Base-by-base conservation (phyloP, 1,140 invertebrate genomes). In the Hylaeus anthracinus region DNA sequence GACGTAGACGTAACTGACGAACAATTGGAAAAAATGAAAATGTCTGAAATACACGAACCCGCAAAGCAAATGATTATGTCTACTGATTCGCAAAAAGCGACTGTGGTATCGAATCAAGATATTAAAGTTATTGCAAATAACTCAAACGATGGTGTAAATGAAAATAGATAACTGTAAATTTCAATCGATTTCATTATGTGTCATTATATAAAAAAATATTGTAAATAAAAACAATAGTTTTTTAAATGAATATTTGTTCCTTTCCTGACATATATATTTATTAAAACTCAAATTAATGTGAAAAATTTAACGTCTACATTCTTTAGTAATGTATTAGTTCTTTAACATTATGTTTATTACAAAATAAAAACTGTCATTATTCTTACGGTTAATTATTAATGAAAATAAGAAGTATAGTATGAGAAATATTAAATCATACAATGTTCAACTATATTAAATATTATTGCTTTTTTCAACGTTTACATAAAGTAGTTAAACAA, bases 181-280 rank as follows among this genome's bases (percentile, higher is more conserved):
- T 77, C 8, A 64, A 65, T 74, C 41, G 0, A 53, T 79, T 56
- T 51, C 43, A 56, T 63, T 66, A n/a, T 3, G 45, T 64, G 41
- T 53, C 48, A 63, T 79, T 79, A 4, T 75, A 73, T 55, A 61
- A 37, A 58, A 41, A 72, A 74, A 55, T 41, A 43, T 56, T 86
- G 84, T 82, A 83, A 82, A 83, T 83, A 86, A 79, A 78, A 74
- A 63, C 45, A 65, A 65, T 63, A 72, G 72, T 80, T 79, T 75
- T 73, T 75, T 75, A 79, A 80, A 41, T 72, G 45, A 69, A 6
- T 56, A 45, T 15, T 14, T 39, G 37, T 55, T 14, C n/a, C 5
- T 70, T 53, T 51, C 26, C 39, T 61, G 45, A 15, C 26, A 26
- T 12, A 78, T 39, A 56, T 48, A 5, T 55, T 61, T 45, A 56